These are phyloP conservation scores for Gopherus evgoodei DNA, from an alignment of 2,113 vertebrate species.

Conservation along the genomic window DNA sequence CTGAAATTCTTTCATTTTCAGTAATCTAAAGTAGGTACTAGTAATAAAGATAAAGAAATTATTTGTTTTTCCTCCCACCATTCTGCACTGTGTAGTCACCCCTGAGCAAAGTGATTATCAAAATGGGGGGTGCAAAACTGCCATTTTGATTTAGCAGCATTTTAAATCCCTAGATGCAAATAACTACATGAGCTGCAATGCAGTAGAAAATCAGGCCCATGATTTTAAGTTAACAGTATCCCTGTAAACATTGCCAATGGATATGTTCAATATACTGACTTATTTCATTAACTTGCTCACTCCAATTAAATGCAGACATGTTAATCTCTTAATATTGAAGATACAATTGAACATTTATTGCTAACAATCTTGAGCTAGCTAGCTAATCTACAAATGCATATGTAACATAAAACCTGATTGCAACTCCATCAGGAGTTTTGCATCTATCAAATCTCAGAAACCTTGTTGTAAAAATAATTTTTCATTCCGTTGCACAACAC, in stretches of 20 bases:
- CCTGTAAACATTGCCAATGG: background rate
- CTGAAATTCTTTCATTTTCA: background rate
- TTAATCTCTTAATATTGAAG: background rate
- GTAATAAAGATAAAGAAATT: background rate
- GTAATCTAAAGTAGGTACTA: background rate
- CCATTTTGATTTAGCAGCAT: background rate
- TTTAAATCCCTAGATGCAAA: rapidly evolving
- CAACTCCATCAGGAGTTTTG: background rate
- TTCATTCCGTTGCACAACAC: background rate
- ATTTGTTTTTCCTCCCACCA: background rate
- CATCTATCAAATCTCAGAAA: background rate
- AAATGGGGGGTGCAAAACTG: background rate
- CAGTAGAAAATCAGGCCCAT: background rate
- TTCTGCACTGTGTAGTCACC: background rate
- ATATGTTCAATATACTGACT: background rate
- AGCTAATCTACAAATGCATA: background rate
- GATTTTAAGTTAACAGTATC: background rate
- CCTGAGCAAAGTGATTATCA: background rate
- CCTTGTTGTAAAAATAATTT: background rate
- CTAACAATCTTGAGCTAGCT: background rate
- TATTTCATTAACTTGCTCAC: background rate
- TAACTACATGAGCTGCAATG: background rate
- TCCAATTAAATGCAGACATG: constrained; percentile 3
- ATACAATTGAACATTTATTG: background rate
- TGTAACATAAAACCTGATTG: background rate